phyloP scores from a whole-genome alignment of 2,888 invertebrate genomes.

The Sclerodermus sp. region DNA sequence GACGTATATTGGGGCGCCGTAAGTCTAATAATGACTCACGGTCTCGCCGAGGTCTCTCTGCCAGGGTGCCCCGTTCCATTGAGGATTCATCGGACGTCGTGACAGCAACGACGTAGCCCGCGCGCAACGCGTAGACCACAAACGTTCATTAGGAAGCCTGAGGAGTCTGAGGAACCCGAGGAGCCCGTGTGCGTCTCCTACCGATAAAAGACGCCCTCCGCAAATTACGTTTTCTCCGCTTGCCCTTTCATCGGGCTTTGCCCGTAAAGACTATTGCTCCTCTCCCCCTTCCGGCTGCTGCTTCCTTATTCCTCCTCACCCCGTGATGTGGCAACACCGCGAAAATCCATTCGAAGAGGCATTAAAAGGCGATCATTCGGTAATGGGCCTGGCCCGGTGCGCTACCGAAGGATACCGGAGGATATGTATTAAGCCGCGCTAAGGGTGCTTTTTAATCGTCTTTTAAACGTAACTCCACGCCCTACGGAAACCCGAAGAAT shows the following conservation, averaged over 20 bases:
- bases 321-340: not conserved
- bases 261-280: no score
- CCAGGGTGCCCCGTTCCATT: not conserved
- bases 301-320: not conserved
- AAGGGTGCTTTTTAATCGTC: slow-evolving; percentile 3
- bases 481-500: not conserved
- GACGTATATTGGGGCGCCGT: slow-evolving; percentile 14
- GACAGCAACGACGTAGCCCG: not conserved
- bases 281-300: no score
- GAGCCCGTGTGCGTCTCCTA: no score
- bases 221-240: slow-evolving; percentile 2
- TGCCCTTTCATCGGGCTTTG: not conserved
- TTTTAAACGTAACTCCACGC: not conserved
- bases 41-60: not conserved
- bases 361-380: slow-evolving; percentile 5
- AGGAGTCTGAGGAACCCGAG: no score
- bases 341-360: slow-evolving; percentile 4
- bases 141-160: slow-evolving; percentile 13
- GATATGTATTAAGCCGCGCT: slow-evolving; percentile 1
- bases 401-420: not conserved
- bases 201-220: not conserved
- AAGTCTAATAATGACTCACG: slow-evolving; percentile 3
- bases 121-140: slow-evolving; percentile 11
- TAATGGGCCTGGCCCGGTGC: not conserved
- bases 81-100: no score